Percentiles rank a stretch among this genome's conserved stretches.
Conservation (phyloP, 2,797 vertebrate species). For the Leucoraja ocellata region DNA sequence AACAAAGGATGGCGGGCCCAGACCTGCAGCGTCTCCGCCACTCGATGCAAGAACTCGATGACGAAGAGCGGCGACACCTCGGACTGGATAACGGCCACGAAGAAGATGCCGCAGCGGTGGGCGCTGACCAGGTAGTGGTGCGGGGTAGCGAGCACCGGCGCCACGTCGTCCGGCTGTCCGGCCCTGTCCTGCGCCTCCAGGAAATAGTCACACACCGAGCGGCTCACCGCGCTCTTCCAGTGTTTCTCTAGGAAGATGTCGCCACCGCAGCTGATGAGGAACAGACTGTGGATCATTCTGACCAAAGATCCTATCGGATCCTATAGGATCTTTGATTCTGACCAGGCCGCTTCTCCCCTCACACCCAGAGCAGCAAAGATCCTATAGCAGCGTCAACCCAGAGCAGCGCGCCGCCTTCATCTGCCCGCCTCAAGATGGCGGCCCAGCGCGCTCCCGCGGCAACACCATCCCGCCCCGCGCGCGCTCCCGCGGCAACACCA, state of each 20-base stretch:
- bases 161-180: constrained; percentile 80
- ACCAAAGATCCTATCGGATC: too few relatives aligned
- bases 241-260: constrained; percentile 99
- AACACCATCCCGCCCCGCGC: background rate
- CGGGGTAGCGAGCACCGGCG: constrained; percentile 86
- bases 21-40: constrained; percentile 94
- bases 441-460: background rate
- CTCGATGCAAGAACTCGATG: constrained; percentile 93
- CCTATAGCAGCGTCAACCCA: too few relatives aligned
- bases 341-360: background rate
- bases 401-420: constrained; percentile 57
- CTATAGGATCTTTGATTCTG: constrained; percentile 57
- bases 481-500: background rate
- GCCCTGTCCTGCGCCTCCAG: constrained; percentile 90
- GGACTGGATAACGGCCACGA: constrained; percentile 88
- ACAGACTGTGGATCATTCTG: constrained; percentile 97
- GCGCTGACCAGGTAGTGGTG: constrained; percentile 94
- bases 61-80: constrained; percentile 95
- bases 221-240: constrained; percentile 94
- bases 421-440: constrained; percentile 43
- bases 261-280: constrained; percentile 85
- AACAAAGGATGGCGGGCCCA: constrained; percentile 32
- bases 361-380: too few relatives aligned
- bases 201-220: constrained; percentile 94
- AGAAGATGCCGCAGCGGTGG: constrained; percentile 85